Evolutionary conservation across 2,888 invertebrate species (phyloP).

Genomic region (Noctua fimbriata): DNA sequence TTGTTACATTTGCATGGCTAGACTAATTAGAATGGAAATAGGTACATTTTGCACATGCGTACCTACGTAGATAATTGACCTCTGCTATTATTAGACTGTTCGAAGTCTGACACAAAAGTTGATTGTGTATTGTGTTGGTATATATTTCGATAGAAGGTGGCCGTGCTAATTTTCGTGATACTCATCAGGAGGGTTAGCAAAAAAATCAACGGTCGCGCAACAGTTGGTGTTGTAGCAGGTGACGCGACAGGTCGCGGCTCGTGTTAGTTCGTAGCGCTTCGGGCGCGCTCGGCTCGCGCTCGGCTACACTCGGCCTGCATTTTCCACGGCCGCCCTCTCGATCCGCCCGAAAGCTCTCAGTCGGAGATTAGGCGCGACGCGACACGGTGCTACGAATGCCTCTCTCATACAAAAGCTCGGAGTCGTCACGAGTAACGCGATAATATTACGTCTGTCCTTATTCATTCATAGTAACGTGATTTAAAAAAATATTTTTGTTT

Average conservation of each 20-base stretch:
- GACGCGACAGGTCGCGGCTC: constrained; percentile 87
- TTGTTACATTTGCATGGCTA: constrained; percentile 45
- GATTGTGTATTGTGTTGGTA: constrained; percentile 41
- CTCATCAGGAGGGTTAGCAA: constrained; percentile 79
- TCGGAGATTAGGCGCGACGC: constrained; percentile 84
- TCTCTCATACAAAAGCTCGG: constrained; percentile 72
- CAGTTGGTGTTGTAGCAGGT: constrained; percentile 89
- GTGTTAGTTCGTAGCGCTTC: constrained; percentile 74
- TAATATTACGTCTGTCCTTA: constrained; percentile 52
- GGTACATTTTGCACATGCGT: constrained; percentile 31
- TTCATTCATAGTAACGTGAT: constrained; percentile 31
- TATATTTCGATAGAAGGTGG: constrained; percentile 57
- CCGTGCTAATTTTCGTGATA: constrained; percentile 85
- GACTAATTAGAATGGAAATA: constrained; percentile 40
- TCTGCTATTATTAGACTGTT: constrained; percentile 22
- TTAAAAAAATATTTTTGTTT: constrained; percentile 13
- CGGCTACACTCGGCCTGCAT: constrained; percentile 75
- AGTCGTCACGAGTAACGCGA: constrained; percentile 67
- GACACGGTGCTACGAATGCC: constrained; percentile 77
- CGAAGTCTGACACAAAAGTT: constrained; percentile 19
- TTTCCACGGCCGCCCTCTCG: constrained; percentile 88
- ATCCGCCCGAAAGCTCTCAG: constrained; percentile 89
- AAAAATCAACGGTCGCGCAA: constrained; percentile 90
- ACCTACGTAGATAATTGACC: constrained; percentile 24
- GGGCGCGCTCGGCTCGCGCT: constrained; percentile 73